Evolutionary conservation across 2,888 invertebrate species (phyloP).

Genomic region (Emmelina monodactyla): DNA sequence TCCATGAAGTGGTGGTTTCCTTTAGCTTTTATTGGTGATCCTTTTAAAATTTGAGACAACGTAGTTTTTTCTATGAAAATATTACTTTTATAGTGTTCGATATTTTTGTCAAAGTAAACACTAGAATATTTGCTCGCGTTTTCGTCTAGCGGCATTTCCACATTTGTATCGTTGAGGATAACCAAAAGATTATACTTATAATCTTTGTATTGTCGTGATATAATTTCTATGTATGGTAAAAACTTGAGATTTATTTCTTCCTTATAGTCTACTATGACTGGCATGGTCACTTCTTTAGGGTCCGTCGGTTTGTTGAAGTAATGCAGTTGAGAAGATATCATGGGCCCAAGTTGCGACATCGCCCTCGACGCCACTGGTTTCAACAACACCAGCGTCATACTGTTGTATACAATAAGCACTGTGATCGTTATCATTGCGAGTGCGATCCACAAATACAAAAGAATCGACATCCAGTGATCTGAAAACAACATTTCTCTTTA

Average conservation of each 20-base stretch:
- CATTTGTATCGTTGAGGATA: not conserved
- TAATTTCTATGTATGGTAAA: not conserved
- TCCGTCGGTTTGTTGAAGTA: not conserved
- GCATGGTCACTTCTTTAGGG: not conserved
- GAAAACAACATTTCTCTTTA: no score
- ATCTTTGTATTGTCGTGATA: not conserved
- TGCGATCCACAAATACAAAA: not conserved
- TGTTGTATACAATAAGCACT: not conserved
- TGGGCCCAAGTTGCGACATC: not conserved
- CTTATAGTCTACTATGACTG: not conserved
- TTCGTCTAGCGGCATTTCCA: not conserved
- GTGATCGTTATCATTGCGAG: not conserved
- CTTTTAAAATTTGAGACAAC: not conserved
- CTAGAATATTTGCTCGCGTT: no score
- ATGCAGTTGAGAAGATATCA: no score
- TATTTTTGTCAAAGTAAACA: not conserved
- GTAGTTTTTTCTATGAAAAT: not conserved
- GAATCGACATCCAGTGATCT: no score
- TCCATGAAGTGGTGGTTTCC: not conserved
- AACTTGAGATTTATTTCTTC: not conserved
- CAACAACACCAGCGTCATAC: not conserved
- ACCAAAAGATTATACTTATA: not conserved
- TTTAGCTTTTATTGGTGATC: not conserved
- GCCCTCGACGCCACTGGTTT: not conserved
- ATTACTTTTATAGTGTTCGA: not conserved